Base-by-base conservation (phyloP, 2,888 invertebrate species). In the Venustoraphidia nigricollis region DNA sequence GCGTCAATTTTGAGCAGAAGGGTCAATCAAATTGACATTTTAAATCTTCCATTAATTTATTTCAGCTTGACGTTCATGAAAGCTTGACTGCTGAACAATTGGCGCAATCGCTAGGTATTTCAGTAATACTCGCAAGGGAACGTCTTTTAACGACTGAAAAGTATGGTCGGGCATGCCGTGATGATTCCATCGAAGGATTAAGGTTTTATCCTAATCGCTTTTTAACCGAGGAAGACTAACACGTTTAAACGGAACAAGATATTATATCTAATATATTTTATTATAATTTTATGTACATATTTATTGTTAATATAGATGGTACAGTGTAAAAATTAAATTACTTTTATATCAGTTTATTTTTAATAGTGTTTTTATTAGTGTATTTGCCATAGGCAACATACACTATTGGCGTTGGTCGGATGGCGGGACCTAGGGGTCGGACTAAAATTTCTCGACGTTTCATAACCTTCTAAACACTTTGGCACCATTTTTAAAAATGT, bases 121-220 rank as follows among this genome's bases (percentile, higher is more conserved):
- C 96, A 10, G 77, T 96, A 39, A 73, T 95, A 38, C 69, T 97
- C 50, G 92, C 96, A 1, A 87, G 87, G 55, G 95, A 97, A 67
- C 78, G 91, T 47, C 73, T 98, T 36, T 71, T 87, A 50, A 81
- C 87, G 4, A 82, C 94, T 1, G 98, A 98, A 67, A 81, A 82
- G 52, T 72, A 77, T 56, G 96, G 94, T 0, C 74, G 81, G 58
- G 79, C 91, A 3, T 97, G 96, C 62, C 75, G 97, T 49, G 98
- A 98, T 68, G 96, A 97, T 64, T 86, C 91, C 0, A 85, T 95
- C 49, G 93, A 96, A 70, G 96, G 96, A 9, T 70, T 98, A 39
- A 75, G 87, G 50, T 98, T 97, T 69, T 98, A 89, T 70, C 87
- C 91, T 0, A 98, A 98, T 72, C 67, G 79, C 50, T 89, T 97